These are phyloP conservation scores for Chaetura pelagica DNA, from an alignment of 2,113 vertebrate species.

Conservation along the genomic window DNA sequence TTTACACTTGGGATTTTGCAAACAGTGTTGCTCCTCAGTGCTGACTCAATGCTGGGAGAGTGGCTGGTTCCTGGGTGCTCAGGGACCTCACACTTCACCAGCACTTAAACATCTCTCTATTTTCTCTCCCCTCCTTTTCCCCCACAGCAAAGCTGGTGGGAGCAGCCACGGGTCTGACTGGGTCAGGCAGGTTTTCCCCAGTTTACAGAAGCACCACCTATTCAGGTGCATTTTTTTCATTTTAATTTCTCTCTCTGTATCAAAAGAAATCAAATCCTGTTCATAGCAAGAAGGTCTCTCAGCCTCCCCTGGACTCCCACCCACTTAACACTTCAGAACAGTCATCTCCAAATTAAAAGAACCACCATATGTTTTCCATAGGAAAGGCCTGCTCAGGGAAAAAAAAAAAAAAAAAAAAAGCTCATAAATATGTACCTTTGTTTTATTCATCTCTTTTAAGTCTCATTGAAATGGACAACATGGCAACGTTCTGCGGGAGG, in stretches of 20 bases:
- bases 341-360: neutral
- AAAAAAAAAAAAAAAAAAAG: neutral
- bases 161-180: neutral
- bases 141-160: neutral
- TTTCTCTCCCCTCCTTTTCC: neutral
- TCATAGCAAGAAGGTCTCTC: neutral
- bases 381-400: neutral
- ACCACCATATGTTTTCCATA: neutral
- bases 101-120: neutral
- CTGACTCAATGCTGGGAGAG: neutral
- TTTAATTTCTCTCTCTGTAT: neutral
- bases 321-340: neutral
- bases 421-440: slow-evolving; percentile 40
- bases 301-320: neutral
- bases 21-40: neutral
- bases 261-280: neutral
- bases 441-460: slow-evolving; percentile 67
- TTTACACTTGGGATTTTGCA: slow-evolving; percentile 18
- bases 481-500: slow-evolving; percentile 51
- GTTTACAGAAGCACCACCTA: neutral
- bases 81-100: neutral
- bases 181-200: neutral
- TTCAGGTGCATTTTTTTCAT: neutral
- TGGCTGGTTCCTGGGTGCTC: neutral
- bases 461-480: slow-evolving; percentile 64